phyloP scores from a whole-genome alignment of 2,113 vertebrate species.

The Ageneiosus marmoratus region DNA sequence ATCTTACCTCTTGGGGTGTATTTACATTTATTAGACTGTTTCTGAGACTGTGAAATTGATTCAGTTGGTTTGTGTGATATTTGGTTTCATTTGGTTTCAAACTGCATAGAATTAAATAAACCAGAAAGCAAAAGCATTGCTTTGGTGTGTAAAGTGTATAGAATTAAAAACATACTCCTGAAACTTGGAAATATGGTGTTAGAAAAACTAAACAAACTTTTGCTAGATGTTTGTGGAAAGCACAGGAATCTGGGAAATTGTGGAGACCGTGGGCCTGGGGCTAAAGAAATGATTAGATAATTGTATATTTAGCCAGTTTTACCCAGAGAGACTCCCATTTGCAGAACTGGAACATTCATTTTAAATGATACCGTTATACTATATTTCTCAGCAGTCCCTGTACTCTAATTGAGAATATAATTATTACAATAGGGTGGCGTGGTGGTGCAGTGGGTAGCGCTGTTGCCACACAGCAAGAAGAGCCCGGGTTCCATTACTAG shows the following conservation, averaged over 20 bases:
- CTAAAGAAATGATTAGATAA: neutral
- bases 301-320: neutral
- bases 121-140: neutral
- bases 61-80: neutral
- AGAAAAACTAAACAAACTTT: neutral
- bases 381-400: too few species aligned
- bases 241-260: neutral
- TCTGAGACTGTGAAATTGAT: neutral
- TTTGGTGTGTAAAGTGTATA: neutral
- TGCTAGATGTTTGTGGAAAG: neutral
- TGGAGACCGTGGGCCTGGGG: neutral
- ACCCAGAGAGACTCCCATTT: too few species aligned
- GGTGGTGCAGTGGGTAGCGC: too few species aligned
- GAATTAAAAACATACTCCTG: neutral
- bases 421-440: too few species aligned
- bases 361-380: too few species aligned
- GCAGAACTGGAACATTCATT: too few species aligned
- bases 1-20: conserved; percentile 10
- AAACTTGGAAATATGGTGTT: neutral
- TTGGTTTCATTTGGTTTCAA: neutral
- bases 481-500: too few species aligned
- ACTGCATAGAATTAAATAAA: neutral
- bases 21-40: neutral
- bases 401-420: too few species aligned
- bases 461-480: too few species aligned